Base-by-base conservation (phyloP, 2,113 vertebrate genomes). In the Oncorhynchus masou region DNA sequence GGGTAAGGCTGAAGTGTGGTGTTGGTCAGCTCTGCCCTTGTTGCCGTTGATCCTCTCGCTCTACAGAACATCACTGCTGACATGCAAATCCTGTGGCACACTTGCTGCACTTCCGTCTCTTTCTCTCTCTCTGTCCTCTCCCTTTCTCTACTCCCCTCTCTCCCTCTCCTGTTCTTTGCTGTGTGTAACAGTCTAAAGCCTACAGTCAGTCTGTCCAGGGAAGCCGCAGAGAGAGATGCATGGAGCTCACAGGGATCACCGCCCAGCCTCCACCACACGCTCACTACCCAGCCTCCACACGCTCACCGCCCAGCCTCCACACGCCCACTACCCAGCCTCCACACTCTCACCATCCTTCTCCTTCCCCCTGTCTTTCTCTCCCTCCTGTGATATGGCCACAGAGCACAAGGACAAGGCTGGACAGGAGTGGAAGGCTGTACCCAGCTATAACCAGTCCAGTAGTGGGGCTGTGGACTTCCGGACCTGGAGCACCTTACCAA, bases 381-480 rank as follows among this genome's bases (percentile, higher is more conserved):
- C 85, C 39, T 86, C 80, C 2, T n/a, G n/a, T 22, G 3, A 13
- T 31, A 62, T 22, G 34, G 70, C 84, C 88, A 70, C 93, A 97
- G 97, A 99, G 83, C 95, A 92, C 93, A 94, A 94, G 91, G 96
- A 98, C 84, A 91, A 94, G 70, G 91, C 94, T 54, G 51, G 15
- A 19, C 12, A 54, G 22, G 96, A 98, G 49, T 97, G 97, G 96
- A 97, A 94, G 92, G 91, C 95, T 9, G 94, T 99, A 87, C 97
- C 98, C 80, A 98, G 96, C 93, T 98, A 99, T 91, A 96, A 89
- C 88, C 98, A 98, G 91, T 96, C 96, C 68, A 87, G 92, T 88
- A 95, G 94, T 62, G 93, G 69, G 24, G 81, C 92, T 79, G 94
- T 98, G 96, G 97, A 99, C 88, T 90, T 95, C 87, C 94, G 95